phyloP scores from a whole-genome alignment of 2,113 vertebrate genomes.

The Pampusana beccarii region DNA sequence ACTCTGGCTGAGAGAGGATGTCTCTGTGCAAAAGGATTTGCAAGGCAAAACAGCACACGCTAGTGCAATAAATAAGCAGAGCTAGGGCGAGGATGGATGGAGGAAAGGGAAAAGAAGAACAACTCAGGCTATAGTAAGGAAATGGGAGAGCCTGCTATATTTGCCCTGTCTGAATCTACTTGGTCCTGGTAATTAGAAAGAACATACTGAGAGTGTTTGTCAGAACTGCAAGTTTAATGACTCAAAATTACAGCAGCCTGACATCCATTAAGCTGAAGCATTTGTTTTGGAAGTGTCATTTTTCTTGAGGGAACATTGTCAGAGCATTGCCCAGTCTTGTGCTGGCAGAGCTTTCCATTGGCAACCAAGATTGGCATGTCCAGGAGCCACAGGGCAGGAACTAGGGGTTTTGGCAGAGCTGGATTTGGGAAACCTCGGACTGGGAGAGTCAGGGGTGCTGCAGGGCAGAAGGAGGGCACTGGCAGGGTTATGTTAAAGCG shows the following conservation, averaged over 20 bases:
- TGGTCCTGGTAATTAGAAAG: conserved; percentile 60
- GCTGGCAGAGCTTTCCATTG: background rate
- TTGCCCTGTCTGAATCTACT: conserved; percentile 46
- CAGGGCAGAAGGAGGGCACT: background rate
- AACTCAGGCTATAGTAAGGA: background rate
- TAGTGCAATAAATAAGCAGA: conserved; percentile 35
- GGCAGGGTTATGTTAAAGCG: background rate
- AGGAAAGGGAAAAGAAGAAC: background rate
- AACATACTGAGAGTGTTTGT: conserved; percentile 43
- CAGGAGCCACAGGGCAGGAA: background rate
- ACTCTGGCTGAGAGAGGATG: conserved; percentile 17
- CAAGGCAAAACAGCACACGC: conserved; percentile 24
- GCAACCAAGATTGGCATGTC: background rate
- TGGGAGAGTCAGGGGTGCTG: background rate
- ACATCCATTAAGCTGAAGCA: conserved; percentile 31
- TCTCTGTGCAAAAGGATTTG: conserved; percentile 42
- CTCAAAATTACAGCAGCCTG: conserved; percentile 58
- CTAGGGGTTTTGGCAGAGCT: background rate
- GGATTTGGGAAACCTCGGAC: background rate
- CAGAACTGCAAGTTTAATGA: conserved; percentile 65
- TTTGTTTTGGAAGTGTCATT: conserved; percentile 52
- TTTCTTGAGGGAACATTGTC: conserved; percentile 38
- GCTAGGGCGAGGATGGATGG: background rate
- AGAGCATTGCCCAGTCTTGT: background rate
- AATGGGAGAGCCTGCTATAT: background rate